Evolutionary conservation across 2,888 invertebrate species (phyloP), one percentile per base, ranked within the genome.

Genomic region (Drosophila siamana): DNA sequence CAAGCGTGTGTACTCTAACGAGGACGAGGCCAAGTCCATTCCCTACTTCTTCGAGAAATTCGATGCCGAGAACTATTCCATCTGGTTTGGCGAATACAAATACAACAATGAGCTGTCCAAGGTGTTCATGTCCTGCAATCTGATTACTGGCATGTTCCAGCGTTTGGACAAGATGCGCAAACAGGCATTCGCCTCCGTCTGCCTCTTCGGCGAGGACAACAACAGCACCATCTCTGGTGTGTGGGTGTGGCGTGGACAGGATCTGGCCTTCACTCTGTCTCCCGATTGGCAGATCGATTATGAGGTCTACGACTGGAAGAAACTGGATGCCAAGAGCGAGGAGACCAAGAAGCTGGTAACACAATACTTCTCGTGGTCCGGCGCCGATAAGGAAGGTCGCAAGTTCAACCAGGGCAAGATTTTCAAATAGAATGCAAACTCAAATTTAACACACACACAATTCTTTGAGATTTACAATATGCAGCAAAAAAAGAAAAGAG

Each of bases 1-100:
- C 94, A 99, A 99, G 93, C 95, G 98, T 74, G 95, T 94, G 88
- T 99, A 99, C 93, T 99, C 98, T 57, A 99, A 99, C 91, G 97
- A 99, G 92, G 98, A 97, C 28, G 98, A 97, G 91, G 93, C 95
- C 6, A 96, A 96, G 90, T 98, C 99, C 62, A 95, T 99, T 91
- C 98, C 99, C 0, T 99, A 98, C 93, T 99, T 99, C 94, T 99
- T 98, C 97, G 95, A 98, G 91, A 97, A 99, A 93, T 99, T 99
- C 91, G 99, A 99, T 93, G 94, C 97, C 6, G 96, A 98, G 91
- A 94, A 98, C 93, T 99, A 98, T 92, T 98, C 98, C 69, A 98
- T 99, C 92, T 99, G 99, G 99, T 95, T 94, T 77, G 96, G 97
- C 55, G 98, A 99, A 94, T 99, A 99, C 94, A 98, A 98, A 93